phyloP scores from a whole-genome alignment of 2,888 invertebrate genomes.

The Sympetrum striolatum region DNA sequence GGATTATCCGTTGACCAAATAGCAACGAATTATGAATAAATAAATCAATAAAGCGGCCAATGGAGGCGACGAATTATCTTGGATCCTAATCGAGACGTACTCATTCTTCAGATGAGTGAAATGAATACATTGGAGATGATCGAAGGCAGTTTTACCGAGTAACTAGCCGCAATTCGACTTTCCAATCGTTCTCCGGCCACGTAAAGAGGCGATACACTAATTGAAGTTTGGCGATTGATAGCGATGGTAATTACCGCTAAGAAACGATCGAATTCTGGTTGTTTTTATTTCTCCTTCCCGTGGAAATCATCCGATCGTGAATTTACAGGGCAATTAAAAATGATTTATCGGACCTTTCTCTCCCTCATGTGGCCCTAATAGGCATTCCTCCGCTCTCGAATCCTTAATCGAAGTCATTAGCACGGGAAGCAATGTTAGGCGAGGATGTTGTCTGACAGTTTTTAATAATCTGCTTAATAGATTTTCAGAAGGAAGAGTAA shows the following conservation, averaged over 20 bases:
- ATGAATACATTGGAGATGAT: neutral
- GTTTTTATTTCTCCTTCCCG: neutral
- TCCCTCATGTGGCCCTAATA: neutral
- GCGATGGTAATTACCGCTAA: neutral
- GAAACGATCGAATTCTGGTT: neutral
- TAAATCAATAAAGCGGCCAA: no score
- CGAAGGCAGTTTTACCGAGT: neutral
- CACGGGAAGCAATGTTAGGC: neutral
- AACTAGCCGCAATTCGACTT: neutral
- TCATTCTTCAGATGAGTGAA: neutral
- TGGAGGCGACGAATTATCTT: neutral
- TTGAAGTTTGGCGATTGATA: neutral
- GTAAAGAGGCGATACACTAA: neutral
- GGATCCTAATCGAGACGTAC: neutral
- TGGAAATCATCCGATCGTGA: neutral
- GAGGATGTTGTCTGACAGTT: neutral
- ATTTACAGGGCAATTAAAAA: neutral
- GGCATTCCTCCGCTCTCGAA: neutral
- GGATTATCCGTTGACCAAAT: no score
- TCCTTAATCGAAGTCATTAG: neutral
- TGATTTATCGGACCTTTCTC: neutral
- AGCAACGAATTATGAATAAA: no score
- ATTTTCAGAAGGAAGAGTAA: no score
- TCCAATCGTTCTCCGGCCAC: neutral
- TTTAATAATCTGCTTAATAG: no score